Evolutionary conservation across 2,113 vertebrate genomes (phyloP), one percentile per base, ranked within the genome.

Genomic region (Excalfactoria chinensis): DNA sequence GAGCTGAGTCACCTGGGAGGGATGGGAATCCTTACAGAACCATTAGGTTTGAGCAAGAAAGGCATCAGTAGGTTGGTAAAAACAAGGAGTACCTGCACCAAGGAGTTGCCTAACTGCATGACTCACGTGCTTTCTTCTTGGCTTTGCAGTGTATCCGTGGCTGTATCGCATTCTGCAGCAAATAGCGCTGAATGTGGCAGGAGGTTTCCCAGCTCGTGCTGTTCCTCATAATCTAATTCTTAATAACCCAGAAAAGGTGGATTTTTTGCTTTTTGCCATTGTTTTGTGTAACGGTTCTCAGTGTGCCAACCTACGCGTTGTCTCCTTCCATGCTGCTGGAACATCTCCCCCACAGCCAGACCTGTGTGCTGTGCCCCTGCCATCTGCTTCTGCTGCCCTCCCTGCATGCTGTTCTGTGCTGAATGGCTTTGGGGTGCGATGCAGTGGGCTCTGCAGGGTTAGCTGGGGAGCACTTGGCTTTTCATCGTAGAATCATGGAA

Each of bases 31-130:
- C n/a, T 25, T 6, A 13, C n/a, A 46, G 74, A 6, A 48, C 34
- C 2, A 0, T 11, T 43, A 5, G 22, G 0, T 0, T 28, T 72
- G 62, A 59, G 11, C n/a, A 20, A 7, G 19, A 1, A 34, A 37
- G 73, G 25, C 37, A 2, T 11, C 6, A 32, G 7, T 16, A 40
- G 62, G 51, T 28, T 35, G 62, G 53, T 63, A 1, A 41, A 51
- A 30, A 1, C 12, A 4, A 8, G 9, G 44, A n/a, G 35, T 4
- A 15, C 32, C 60, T 46, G 59, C 60, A 5, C 10, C 16, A 11
- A 34, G 76, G n/a, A 20, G 46, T 48, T 60, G 13, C n/a, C 76
- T 11, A 5, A 6, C 7, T 20, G 44, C 8, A 4, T n/a, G 37
- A 53, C 6, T 6, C 9, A 0, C 3, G 32, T 74, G 2, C 43